A percentile compares a stretch with the other conserved stretches of the same genome.
phyloP scores from a whole-genome alignment of 1,140 invertebrate genomes.

The Aphidius gifuensis region DNA sequence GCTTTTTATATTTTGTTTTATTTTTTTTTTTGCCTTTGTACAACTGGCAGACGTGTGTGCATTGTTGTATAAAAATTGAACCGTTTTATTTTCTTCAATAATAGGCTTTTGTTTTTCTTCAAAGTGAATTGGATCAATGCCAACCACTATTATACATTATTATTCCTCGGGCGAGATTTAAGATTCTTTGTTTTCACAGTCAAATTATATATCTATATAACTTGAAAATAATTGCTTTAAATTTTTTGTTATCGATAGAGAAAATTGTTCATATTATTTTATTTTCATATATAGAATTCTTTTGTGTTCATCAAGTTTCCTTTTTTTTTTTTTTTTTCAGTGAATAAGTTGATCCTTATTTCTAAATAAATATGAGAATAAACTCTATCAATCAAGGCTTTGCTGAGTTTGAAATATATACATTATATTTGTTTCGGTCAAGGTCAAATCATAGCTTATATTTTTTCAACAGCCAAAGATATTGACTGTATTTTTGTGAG shows the following conservation, averaged over 20 bases:
- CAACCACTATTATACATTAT: background rate
- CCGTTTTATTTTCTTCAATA: background rate
- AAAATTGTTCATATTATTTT: no score
- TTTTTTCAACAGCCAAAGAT: slow-evolving; percentile 10
- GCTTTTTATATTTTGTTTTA: no score
- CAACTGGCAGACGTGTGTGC: background rate
- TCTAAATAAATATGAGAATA: background rate
- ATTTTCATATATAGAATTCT: no score
- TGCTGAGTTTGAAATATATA: background rate
- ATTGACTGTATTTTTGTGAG: slow-evolving; percentile 1
- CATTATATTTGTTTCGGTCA: background rate
- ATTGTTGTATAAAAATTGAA: background rate
- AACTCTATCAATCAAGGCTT: slow-evolving; percentile 10
- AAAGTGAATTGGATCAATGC: slow-evolving; percentile 1
- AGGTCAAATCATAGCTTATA: background rate
- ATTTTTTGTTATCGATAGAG: no score
- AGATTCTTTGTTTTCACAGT: background rate
- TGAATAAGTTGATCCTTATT: background rate
- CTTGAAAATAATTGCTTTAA: no score
- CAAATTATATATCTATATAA: no score
- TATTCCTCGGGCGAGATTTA: background rate
- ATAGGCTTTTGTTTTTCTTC: slow-evolving; percentile 8
- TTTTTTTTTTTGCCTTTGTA: no score
- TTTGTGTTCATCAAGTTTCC: background rate
- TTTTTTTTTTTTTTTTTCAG: no score